A percentile compares a stretch with the other conserved stretches of the same genome.
Evolutionary conservation across 2,888 invertebrate genomes (phyloP).

Genomic region (Synanthedon tipuliformis): DNA sequence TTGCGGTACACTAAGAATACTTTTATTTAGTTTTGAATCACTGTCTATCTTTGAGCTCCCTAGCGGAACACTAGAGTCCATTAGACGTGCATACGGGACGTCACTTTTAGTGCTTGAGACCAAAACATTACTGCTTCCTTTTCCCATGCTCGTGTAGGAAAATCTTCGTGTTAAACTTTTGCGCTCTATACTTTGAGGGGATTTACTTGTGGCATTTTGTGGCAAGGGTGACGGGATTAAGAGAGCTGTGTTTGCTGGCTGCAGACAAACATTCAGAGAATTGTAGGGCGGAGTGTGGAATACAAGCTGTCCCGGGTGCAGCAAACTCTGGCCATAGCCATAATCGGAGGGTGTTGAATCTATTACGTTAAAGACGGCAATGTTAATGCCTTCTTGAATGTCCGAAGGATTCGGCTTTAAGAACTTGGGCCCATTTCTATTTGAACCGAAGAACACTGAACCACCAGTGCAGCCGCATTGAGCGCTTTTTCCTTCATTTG

Average conservation of each 20-base stretch:
- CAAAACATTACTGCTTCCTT: conserved; percentile 52
- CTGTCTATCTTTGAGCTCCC: conserved; percentile 75
- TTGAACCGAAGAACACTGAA: conserved; percentile 93
- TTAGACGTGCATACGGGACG: conserved; percentile 83
- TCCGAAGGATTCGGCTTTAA: conserved; percentile 87
- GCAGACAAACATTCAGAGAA: conserved; percentile 79
- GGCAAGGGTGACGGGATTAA: conserved; percentile 57
- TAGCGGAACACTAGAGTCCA: conserved; percentile 74
- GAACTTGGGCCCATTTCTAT: conserved; percentile 88
- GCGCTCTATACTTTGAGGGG: conserved; percentile 50
- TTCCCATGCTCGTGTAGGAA: conserved; percentile 59
- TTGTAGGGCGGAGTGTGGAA: conserved; percentile 93
- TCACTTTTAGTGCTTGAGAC: conserved; percentile 69
- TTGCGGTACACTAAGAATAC: conserved; percentile 65
- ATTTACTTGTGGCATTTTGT: conserved; percentile 40
- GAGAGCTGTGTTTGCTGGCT: conserved; percentile 70
- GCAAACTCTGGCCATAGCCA: conserved; percentile 93
- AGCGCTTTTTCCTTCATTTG: conserved; percentile 74
- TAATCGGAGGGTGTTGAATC: conserved; percentile 84
- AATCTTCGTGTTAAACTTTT: conserved; percentile 58
- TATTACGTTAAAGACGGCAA: conserved; percentile 78
- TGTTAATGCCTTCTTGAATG: conserved; percentile 83
- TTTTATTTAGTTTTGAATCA: conserved; percentile 76
- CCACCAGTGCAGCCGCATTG: conserved; percentile 97
- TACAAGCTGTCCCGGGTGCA: conserved; percentile 87